Evolutionary conservation across 2,113 vertebrate genomes (phyloP).

Genomic region (Cephalopterus ornatus): DNA sequence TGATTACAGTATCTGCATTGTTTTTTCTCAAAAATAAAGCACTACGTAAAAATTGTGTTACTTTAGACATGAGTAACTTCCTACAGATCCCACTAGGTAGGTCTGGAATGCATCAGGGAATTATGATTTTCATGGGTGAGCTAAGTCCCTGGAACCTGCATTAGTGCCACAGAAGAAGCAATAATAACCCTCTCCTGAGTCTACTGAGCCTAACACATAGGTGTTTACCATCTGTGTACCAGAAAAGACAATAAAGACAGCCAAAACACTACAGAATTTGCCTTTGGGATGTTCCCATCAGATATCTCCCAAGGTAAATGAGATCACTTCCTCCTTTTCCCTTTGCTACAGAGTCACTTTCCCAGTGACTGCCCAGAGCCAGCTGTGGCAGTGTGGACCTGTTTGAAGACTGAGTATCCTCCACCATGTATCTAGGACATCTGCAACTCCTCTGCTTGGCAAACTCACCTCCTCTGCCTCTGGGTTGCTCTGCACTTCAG

Average conservation of each 20-base stretch:
- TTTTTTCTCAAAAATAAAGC: not conserved
- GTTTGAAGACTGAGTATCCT: not conserved
- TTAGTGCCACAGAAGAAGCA: not conserved
- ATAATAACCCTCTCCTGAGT: not conserved
- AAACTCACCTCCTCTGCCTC: not conserved
- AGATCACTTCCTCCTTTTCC: not conserved
- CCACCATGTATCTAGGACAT: rapidly evolving
- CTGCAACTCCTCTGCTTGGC: not conserved
- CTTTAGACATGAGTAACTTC: not conserved
- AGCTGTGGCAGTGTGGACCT: not conserved
- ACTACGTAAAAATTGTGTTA: not conserved
- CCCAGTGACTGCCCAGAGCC: rapidly evolving
- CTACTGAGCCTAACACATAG: not conserved
- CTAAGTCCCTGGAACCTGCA: not conserved
- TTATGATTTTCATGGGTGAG: not conserved
- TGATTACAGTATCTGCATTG: not conserved
- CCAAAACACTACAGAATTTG: not conserved
- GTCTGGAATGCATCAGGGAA: not conserved
- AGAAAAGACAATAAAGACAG: not conserved
- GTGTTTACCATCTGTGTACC: not conserved
- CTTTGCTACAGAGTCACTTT: not conserved
- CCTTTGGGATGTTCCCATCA: not conserved
- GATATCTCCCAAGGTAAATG: not conserved
- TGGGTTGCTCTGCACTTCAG: not conserved
- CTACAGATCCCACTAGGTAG: not conserved